Evolutionary conservation across 2,888 invertebrate species (phyloP).

Genomic region (Pseudoips prasinana): DNA sequence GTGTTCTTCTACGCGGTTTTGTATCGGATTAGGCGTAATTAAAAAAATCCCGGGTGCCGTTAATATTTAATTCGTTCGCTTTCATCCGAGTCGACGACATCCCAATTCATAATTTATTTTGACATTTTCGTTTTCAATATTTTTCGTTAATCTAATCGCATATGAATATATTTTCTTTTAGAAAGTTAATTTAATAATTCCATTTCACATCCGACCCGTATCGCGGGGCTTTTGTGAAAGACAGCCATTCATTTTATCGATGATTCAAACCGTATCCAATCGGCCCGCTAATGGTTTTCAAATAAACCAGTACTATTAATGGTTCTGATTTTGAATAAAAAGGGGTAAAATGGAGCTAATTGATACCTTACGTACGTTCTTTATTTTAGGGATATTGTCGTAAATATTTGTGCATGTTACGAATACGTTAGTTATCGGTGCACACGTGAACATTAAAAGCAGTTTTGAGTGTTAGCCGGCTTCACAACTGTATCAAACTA

Average conservation of each 20-base stretch:
- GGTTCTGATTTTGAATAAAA: constrained; percentile 56
- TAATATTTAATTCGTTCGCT: constrained; percentile 33
- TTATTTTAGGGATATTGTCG: constrained; percentile 16
- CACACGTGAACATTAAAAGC: no score
- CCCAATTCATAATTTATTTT: constrained; percentile 14
- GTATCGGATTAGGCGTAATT: constrained; percentile 67
- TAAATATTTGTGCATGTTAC: no score
- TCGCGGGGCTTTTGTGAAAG: constrained; percentile 51
- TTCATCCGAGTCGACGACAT: constrained; percentile 26
- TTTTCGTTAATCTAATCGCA: constrained; percentile 6
- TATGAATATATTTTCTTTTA: constrained; percentile 30
- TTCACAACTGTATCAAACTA: no score
- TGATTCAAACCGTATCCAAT: constrained; percentile 59
- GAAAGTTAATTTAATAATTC: constrained; percentile 45
- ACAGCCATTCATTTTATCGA: constrained; percentile 61
- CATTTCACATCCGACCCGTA: constrained; percentile 47
- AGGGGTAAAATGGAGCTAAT: constrained; percentile 53
- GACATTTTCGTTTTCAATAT: constrained; percentile 4
- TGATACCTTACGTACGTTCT: constrained; percentile 39
- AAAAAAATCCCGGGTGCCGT: constrained; percentile 45
- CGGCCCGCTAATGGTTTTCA: constrained; percentile 68
- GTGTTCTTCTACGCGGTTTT: constrained; percentile 70
- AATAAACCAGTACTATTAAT: constrained; percentile 66
- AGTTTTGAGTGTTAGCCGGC: no score
- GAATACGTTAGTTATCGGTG: no score